A percentile compares a stretch with the other conserved stretches of the same genome.
phyloP scores from a whole-genome alignment of 2,888 invertebrate genomes.

The Lasioglossum vierecki region DNA sequence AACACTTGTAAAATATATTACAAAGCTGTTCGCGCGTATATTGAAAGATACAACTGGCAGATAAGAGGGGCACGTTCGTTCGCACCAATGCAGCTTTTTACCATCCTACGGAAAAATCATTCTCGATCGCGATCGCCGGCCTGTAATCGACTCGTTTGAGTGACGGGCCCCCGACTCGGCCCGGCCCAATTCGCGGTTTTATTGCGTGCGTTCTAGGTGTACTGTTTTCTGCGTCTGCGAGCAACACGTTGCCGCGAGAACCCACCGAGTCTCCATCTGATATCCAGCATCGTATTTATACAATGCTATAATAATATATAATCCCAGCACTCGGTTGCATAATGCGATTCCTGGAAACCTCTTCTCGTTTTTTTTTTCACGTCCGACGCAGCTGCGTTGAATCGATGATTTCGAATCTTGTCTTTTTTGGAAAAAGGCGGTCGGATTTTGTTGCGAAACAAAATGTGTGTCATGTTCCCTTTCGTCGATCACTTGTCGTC shows the following conservation, averaged over 20 bases:
- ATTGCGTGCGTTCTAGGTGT: neutral
- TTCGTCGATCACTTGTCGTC: too few species aligned
- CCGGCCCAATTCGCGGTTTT: neutral
- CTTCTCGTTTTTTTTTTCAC: neutral
- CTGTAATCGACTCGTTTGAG: neutral
- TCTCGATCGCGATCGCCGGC: constrained; percentile 19
- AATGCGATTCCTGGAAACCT: constrained; percentile 13
- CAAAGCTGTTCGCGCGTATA: constrained; percentile 44
- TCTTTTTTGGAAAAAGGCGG: neutral
- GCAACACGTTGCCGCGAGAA: constrained; percentile 10
- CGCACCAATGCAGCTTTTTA: constrained; percentile 7
- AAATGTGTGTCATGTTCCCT: too few species aligned
- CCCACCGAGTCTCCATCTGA: constrained; percentile 27
- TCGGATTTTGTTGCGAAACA: too few species aligned
- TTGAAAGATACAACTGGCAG: constrained; percentile 61
- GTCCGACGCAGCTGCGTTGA: neutral
- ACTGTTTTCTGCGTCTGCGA: constrained; percentile 27
- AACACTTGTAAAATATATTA: constrained; percentile 66
- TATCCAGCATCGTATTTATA: constrained; percentile 53
- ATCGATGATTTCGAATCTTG: neutral
- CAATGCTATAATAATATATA: constrained; percentile 14
- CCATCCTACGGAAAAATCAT: neutral
- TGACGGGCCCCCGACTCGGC: neutral
- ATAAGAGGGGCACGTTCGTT: constrained; percentile 32
- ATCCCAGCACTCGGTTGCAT: constrained; percentile 22